These are phyloP conservation scores for Xyrichtys novacula DNA, from an alignment of 2,797 vertebrate species.

Conservation along the genomic window DNA sequence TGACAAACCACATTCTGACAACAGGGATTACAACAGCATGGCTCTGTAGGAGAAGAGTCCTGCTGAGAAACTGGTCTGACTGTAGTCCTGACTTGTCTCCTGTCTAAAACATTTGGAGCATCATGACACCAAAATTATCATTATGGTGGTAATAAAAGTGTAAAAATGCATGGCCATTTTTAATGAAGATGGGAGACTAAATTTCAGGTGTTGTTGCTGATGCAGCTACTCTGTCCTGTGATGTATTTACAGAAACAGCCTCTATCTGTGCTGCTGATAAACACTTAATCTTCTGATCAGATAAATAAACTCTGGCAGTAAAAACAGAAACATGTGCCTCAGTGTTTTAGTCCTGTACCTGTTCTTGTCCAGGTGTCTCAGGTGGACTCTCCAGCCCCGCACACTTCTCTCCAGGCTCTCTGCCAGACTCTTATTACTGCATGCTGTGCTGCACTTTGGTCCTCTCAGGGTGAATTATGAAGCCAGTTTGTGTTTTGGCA, in stretches of 20 bases:
- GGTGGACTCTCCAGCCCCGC: conserved; percentile 2
- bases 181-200: no score
- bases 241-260: neutral
- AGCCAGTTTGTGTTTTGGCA: conserved; percentile 38
- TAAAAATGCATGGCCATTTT: no score
- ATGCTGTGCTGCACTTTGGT: conserved; percentile 33
- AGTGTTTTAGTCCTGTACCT: neutral
- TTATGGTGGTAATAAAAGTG: no score
- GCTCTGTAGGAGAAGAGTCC: no score
- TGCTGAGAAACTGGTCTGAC: no score
- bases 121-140: no score
- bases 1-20: no score
- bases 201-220: no score
- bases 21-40: no score
- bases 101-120: no score
- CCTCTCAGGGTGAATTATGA: conserved; percentile 50
- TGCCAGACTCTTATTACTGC: conserved; percentile 20
- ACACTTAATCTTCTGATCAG: conserved; percentile 16
- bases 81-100: no score
- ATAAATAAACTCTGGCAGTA: conserved; percentile 18
- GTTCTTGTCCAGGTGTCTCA: conserved; percentile 7
- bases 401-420: conserved; percentile 15
- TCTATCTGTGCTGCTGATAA: conserved; percentile 1
- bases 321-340: neutral
- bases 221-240: no score